Conservation (phyloP, 2,113 vertebrate species). For the Callipepla californica region DNA sequence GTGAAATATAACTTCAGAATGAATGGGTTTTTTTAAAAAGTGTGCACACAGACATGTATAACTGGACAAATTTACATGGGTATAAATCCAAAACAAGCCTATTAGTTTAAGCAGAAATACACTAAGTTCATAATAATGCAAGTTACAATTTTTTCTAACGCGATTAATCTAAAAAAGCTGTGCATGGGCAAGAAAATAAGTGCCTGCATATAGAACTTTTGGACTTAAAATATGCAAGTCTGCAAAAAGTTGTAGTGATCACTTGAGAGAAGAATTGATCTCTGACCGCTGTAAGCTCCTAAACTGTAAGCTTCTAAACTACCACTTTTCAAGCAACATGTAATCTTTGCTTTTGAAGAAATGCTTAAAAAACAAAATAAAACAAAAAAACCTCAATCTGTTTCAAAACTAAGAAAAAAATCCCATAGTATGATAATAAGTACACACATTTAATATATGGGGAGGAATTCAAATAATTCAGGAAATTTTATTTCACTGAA, state of each 20-base stretch:
- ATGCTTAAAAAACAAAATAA: neutral
- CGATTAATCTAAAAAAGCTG: neutral
- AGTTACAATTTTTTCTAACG: neutral
- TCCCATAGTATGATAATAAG: neutral
- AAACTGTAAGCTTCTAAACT: neutral
- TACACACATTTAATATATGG: neutral
- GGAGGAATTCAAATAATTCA: neutral
- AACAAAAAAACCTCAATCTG: neutral
- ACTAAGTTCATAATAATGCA: neutral
- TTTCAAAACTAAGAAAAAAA: neutral
- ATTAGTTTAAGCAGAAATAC: neutral
- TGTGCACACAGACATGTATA: neutral
- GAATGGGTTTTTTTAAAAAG: conserved; percentile 4
- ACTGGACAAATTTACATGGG: neutral
- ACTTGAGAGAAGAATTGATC: neutral
- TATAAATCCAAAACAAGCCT: neutral
- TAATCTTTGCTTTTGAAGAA: neutral
- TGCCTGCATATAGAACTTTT: neutral
- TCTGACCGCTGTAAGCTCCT: neutral
- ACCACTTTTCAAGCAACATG: neutral
- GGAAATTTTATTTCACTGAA: neutral
- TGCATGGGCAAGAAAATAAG: neutral
- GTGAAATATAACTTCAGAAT: neutral
- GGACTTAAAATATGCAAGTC: neutral
- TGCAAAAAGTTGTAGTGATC: neutral